A percentile compares a stretch with the other conserved stretches of the same genome.
phyloP scores from a whole-genome alignment of 2,888 invertebrate species.

The Nasonia oneida region DNA sequence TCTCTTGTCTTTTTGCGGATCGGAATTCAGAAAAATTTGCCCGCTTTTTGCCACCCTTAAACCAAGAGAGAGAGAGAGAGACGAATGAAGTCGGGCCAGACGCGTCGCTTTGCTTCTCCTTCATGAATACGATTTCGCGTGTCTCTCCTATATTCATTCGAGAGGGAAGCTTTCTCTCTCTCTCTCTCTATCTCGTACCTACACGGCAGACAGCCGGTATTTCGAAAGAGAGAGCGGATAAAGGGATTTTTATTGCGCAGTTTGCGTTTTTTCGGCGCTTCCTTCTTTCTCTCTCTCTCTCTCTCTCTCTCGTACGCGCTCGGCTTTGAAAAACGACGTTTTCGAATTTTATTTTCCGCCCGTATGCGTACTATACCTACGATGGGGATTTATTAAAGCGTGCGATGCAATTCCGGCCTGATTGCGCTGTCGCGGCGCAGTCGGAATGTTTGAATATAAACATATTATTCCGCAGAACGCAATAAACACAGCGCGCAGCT shows the following conservation, averaged over 20 bases:
- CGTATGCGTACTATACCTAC: not conserved
- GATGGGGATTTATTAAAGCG: not conserved
- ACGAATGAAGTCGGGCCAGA: constrained; percentile 13
- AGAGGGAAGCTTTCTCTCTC: not conserved
- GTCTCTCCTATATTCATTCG: constrained; percentile 29
- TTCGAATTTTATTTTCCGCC: not conserved
- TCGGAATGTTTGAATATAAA: not conserved
- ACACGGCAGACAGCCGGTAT: not conserved
- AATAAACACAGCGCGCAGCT: no score
- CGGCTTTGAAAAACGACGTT: not conserved
- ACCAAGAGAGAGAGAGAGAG: not conserved
- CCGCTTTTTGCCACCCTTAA: not conserved
- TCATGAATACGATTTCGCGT: constrained; percentile 45
- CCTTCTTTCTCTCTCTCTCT: not conserved
- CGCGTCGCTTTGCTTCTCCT: constrained; percentile 8
- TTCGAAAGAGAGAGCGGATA: not conserved
- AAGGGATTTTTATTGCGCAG: not conserved
- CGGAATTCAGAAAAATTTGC: constrained; percentile 12
- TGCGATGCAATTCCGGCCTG: not conserved
- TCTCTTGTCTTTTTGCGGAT: not conserved
- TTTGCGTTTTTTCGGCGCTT: not conserved
- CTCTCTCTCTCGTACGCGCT: no score
- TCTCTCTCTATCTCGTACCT: no score
- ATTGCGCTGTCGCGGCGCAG: not conserved
- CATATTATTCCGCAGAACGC: no score